phyloP scores from a whole-genome alignment of 2,113 vertebrate species.

The Alligator sinensis region DNA sequence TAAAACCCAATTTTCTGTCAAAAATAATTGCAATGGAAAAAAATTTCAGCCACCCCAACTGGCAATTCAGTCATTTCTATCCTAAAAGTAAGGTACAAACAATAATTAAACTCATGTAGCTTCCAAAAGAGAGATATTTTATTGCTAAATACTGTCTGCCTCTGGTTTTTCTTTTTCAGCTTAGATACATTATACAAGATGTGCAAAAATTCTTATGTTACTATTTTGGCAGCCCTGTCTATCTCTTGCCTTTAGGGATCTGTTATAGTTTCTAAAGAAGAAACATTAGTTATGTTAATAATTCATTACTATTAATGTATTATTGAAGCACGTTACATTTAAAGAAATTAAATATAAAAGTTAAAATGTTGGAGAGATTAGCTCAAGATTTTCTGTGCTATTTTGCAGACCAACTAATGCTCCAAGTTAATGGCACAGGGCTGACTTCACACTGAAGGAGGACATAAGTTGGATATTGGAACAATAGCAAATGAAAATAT shows the following conservation, averaged over 20 bases:
- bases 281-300: background rate
- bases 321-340: background rate
- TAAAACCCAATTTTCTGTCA: background rate
- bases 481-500: background rate
- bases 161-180: background rate
- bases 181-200: background rate
- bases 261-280: constrained; percentile 1
- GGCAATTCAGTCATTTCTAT: background rate
- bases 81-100: background rate
- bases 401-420: background rate
- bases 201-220: background rate
- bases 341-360: background rate
- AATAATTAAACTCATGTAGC: background rate
- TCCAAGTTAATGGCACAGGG: background rate
- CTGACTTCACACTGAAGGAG: background rate
- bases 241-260: constrained; percentile 17
- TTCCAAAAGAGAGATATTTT: background rate
- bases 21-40: background rate
- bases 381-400: background rate
- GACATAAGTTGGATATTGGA: background rate
- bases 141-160: background rate
- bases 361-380: background rate
- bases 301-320: constrained; percentile 12
- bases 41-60: background rate
- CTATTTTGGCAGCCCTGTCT: background rate